Conservation (phyloP, 2,888 invertebrate species). For the Athetis lepigone region DNA sequence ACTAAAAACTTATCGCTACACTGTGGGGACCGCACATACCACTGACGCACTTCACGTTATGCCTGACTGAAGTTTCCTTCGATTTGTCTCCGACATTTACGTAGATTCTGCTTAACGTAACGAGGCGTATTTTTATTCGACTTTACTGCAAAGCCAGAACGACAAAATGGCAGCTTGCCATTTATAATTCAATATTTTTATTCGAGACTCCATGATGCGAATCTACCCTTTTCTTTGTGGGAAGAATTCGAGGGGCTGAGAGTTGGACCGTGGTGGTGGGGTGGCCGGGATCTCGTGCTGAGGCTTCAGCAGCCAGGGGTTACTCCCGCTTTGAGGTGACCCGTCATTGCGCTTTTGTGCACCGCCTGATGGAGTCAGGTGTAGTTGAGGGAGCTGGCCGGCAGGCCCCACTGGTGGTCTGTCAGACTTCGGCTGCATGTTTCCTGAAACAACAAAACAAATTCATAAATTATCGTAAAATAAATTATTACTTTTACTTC, state of each 20-base stretch:
- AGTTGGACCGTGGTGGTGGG: constrained; percentile 82
- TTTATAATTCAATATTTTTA: constrained; percentile 73
- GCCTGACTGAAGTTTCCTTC: constrained; percentile 69
- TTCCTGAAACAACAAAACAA: constrained; percentile 70
- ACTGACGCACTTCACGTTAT: constrained; percentile 70
- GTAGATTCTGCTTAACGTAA: constrained; percentile 73
- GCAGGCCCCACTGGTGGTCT: constrained; percentile 82
- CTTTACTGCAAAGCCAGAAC: constrained; percentile 78
- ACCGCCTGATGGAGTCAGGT: constrained; percentile 81
- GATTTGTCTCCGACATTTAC: constrained; percentile 73
- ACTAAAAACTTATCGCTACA: constrained; percentile 45
- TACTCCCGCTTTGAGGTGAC: constrained; percentile 70
- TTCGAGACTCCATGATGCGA: constrained; percentile 62
- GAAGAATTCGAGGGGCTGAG: constrained; percentile 82
- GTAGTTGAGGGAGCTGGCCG: constrained; percentile 78
- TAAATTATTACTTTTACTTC: constrained; percentile 17
- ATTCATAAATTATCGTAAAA: constrained; percentile 14
- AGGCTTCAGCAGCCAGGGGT: constrained; percentile 83
- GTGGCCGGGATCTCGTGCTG: constrained; percentile 86
- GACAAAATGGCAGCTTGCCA: constrained; percentile 87
- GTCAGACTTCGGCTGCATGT: constrained; percentile 86
- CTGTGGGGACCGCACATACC: constrained; percentile 48
- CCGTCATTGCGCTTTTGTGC: constrained; percentile 76
- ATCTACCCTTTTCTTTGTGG: constrained; percentile 84
- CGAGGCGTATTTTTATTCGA: constrained; percentile 83